phyloP scores from a whole-genome alignment of 2,888 invertebrate genomes.

The Lampropteryx suffumata region DNA sequence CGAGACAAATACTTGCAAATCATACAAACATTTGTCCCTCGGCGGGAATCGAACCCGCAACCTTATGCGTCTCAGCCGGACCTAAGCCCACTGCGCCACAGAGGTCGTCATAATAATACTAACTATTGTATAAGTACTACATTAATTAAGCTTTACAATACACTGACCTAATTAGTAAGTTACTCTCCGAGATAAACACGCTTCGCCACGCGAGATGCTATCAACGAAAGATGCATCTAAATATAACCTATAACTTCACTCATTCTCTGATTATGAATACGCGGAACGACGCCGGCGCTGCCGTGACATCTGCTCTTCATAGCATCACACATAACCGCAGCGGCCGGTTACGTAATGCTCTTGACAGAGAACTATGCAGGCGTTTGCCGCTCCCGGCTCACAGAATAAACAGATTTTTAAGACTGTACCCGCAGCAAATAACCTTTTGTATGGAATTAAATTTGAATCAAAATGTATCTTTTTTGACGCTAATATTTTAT shows the following conservation, averaged over 20 bases:
- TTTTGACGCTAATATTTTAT: too few relatives aligned
- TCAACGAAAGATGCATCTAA: slow-evolving; percentile 16
- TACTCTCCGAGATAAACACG: background rate
- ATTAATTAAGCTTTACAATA: too few relatives aligned
- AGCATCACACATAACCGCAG: background rate
- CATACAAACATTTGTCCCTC: too few relatives aligned
- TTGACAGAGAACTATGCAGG: slow-evolving; percentile 35
- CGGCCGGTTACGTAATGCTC: slow-evolving; percentile 30
- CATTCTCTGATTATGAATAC: slow-evolving; percentile 11
- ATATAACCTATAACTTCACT: slow-evolving; percentile 15
- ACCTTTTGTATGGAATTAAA: too few relatives aligned
- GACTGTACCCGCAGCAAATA: too few relatives aligned
- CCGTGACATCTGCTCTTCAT: slow-evolving; percentile 16
- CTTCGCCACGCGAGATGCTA: slow-evolving; percentile 1
- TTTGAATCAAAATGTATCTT: too few relatives aligned
- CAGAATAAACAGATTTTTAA: background rate
- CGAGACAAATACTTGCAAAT: too few relatives aligned
- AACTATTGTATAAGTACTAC: too few relatives aligned
- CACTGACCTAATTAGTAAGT: background rate
- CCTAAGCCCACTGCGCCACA: too few relatives aligned
- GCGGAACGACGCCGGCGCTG: slow-evolving; percentile 13
- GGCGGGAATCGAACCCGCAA: too few relatives aligned
- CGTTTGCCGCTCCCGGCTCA: slow-evolving; percentile 21
- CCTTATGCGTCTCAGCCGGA: too few relatives aligned
- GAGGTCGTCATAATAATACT: too few relatives aligned